Conservation (phyloP, 2,797 vertebrate genomes). For the Mormyrus proboscirostris region DNA sequence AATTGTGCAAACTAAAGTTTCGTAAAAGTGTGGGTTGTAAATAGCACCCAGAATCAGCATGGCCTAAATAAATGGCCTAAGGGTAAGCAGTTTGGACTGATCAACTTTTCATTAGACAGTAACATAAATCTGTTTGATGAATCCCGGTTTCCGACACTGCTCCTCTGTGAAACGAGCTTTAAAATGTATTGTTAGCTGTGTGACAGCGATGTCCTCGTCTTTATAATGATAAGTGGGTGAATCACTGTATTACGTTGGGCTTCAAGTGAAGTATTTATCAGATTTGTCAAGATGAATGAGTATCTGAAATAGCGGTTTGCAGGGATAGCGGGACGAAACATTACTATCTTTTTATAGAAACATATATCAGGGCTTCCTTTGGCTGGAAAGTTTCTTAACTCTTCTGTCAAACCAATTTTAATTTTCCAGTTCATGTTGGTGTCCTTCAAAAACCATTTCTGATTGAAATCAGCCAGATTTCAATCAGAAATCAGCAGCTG, state of each 20-base stretch:
- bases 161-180: not conserved
- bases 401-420: not conserved
- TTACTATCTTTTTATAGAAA: not conserved
- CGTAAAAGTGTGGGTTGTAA: not conserved
- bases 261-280: not conserved
- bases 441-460: not conserved
- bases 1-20: not conserved
- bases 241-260: not conserved
- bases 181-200: not conserved
- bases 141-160: not conserved
- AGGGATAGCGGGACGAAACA: not conserved
- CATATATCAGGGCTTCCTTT: not conserved
- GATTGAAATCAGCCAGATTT: not conserved
- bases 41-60: not conserved
- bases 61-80: not conserved
- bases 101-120: not conserved
- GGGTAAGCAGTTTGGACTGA: not conserved
- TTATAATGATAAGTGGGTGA: not conserved
- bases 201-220: not conserved
- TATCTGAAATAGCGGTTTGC: not conserved
- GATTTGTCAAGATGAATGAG: not conserved
- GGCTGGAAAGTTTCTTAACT: not conserved
- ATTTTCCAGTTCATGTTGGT: not conserved
- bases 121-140: conserved; percentile 5
- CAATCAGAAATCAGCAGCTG: not conserved